Percentiles rank a stretch among this genome's conserved stretches.
Conservation (phyloP, 2,113 vertebrate genomes). For the Oreochromis tanganicae region DNA sequence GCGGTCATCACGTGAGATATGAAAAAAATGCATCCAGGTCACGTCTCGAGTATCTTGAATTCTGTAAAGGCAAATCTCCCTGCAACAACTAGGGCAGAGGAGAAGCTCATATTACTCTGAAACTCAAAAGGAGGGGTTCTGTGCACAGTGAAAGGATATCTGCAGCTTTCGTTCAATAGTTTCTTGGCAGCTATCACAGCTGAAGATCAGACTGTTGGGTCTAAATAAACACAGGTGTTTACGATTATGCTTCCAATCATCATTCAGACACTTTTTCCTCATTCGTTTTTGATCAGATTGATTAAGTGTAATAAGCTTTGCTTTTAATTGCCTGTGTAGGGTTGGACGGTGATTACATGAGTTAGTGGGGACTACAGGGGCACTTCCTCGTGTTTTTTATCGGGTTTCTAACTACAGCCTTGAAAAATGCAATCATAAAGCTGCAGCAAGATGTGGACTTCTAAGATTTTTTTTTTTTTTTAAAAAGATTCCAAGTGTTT, state of each 20-base stretch:
- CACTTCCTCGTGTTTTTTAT: neutral
- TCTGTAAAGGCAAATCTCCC: neutral
- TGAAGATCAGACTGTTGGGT: neutral
- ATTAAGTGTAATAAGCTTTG: neutral
- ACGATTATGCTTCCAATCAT: rapidly evolving
- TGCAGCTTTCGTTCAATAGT: neutral
- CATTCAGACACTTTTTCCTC: neutral
- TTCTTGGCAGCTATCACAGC: neutral
- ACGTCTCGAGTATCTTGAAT: neutral
- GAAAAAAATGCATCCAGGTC: neutral
- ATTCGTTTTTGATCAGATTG: neutral
- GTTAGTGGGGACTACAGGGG: neutral
- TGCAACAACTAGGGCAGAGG: neutral
- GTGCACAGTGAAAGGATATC: neutral
- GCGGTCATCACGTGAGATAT: neutral
- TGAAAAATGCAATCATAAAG: neutral
- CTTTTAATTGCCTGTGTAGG: neutral
- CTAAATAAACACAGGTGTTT: neutral
- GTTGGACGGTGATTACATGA: neutral
- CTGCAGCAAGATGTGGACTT: rapidly evolving
- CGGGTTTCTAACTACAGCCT: neutral
- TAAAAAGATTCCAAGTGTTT: neutral
- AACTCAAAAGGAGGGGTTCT: neutral
- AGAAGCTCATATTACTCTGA: neutral
- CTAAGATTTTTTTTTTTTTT: neutral